Evolutionary conservation across 2,888 invertebrate genomes (phyloP).

Genomic region (Creontiades dilutus): DNA sequence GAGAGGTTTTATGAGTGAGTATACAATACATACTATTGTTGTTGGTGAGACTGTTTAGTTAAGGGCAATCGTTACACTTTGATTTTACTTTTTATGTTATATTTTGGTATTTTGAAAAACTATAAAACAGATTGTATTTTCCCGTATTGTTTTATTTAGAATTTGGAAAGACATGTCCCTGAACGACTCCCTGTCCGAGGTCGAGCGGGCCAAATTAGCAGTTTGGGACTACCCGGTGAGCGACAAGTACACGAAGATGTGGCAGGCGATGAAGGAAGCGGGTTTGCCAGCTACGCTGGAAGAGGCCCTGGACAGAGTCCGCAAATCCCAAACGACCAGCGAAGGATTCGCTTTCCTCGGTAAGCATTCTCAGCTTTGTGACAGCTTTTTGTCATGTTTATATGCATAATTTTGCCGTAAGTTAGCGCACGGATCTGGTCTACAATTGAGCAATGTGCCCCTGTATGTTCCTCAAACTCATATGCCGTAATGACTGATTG

Average conservation of each 20-base stretch:
- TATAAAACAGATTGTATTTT: not conserved
- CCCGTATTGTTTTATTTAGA: constrained; percentile 80
- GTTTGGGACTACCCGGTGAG: constrained; percentile 99
- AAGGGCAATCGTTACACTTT: no score
- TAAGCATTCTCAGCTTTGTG: constrained; percentile 77
- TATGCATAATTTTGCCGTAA: no score
- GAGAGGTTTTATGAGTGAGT: constrained; percentile 94
- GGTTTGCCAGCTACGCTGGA: constrained; percentile 88
- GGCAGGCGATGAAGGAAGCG: constrained; percentile 95
- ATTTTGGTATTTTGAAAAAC: no score
- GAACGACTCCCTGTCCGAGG: constrained; percentile 93
- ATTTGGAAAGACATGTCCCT: constrained; percentile 99
- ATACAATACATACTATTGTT: no score
- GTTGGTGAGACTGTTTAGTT: no score
- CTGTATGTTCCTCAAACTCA: no score
- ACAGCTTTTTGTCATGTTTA: no score
- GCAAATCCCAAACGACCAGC: constrained; percentile 84
- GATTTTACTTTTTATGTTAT: no score
- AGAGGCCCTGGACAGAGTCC: constrained; percentile 88
- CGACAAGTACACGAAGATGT: constrained; percentile 99
- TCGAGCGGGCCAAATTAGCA: constrained; percentile 94
- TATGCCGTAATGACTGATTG: no score
- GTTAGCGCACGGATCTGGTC: no score
- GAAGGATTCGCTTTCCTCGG: constrained; percentile 95
- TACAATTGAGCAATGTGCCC: no score